Conservation (phyloP, 2,888 invertebrate species). For the Isoperla grammatica region DNA sequence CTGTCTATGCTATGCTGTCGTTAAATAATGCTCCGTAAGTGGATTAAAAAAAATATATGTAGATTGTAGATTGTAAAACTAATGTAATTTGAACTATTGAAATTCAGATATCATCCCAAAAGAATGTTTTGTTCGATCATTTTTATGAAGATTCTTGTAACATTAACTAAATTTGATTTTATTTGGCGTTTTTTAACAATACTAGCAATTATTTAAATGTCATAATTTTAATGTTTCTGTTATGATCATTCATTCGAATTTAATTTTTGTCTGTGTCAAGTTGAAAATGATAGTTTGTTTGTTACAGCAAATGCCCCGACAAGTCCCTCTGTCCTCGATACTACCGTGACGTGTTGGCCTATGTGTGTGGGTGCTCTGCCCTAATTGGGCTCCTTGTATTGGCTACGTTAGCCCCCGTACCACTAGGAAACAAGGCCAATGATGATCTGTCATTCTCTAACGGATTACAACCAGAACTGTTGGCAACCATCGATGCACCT, state of each 20-base stretch:
- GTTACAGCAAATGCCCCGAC: conserved; percentile 59
- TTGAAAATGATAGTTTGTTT: conserved; percentile 25
- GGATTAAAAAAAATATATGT: too few relatives aligned
- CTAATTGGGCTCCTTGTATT: conserved; percentile 47
- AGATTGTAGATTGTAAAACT: too few relatives aligned
- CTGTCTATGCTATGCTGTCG: too few relatives aligned
- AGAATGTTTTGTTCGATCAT: too few relatives aligned
- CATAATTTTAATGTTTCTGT: not conserved
- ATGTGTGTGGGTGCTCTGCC: conserved; percentile 60
- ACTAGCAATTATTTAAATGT: not conserved
- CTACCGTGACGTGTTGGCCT: conserved; percentile 62
- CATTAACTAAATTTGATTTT: not conserved
- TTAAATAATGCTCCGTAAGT: too few relatives aligned
- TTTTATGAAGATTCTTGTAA: too few relatives aligned
- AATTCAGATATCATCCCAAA: too few relatives aligned
- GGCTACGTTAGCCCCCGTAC: conserved; percentile 31
- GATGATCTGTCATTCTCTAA: not conserved
- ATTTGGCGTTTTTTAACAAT: not conserved
- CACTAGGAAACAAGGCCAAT: conserved; percentile 10
- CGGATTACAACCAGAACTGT: too few relatives aligned
- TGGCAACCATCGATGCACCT: too few relatives aligned
- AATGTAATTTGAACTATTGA: too few relatives aligned
- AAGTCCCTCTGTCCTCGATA: conserved; percentile 58
- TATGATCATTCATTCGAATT: not conserved
- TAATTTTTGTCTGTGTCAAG: not conserved